phyloP scores from a whole-genome alignment of 2,888 invertebrate genomes.

The Nomada fabriciana region DNA sequence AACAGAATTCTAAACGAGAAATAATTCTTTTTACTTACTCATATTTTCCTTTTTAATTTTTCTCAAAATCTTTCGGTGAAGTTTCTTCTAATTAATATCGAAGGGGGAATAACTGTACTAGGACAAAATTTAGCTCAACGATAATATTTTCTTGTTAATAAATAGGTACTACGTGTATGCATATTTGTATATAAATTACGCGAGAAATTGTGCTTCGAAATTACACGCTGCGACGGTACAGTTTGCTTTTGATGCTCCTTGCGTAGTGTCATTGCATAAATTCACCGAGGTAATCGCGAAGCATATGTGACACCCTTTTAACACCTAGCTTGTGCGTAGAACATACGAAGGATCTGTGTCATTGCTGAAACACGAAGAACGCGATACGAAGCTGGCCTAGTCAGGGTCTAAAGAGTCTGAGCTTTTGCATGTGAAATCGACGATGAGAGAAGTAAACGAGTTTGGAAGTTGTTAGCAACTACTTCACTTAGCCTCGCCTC shows the following conservation, averaged over 20 bases:
- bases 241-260: neutral
- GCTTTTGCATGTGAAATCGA: slow-evolving; percentile 19
- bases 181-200: too few relatives aligned
- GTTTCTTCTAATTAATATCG: too few relatives aligned
- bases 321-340: neutral
- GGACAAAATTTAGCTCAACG: too few relatives aligned
- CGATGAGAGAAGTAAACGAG: slow-evolving; percentile 37
- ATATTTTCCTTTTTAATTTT: too few relatives aligned
- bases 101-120: too few relatives aligned
- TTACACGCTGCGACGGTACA: neutral
- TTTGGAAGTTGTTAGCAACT: slow-evolving; percentile 42
- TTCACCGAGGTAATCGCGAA: too few relatives aligned
- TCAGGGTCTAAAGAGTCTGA: neutral
- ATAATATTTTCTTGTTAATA: too few relatives aligned
- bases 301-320: neutral
- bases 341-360: neutral
- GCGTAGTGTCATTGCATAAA: neutral
- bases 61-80: too few relatives aligned
- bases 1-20: too few relatives aligned
- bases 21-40: too few relatives aligned
- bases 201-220: neutral
- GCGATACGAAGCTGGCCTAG: neutral
- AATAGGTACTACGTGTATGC: too few relatives aligned
- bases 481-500: slow-evolving; percentile 33
- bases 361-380: neutral